Conservation (phyloP, 1,140 invertebrate genomes). For the Caenorhabditis latens region DNA sequence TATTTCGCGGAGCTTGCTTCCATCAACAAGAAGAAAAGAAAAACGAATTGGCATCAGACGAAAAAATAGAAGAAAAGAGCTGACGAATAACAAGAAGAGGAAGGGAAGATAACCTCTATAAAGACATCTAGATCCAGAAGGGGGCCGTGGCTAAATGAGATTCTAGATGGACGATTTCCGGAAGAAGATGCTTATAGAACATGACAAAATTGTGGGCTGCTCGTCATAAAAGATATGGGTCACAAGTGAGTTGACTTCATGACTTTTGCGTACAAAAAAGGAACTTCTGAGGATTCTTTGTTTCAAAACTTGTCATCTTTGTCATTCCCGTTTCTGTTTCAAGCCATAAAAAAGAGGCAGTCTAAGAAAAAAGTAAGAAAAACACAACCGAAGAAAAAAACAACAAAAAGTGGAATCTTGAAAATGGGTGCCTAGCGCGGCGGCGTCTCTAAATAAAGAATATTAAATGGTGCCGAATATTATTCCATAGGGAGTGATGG, state of each 20-base stretch:
- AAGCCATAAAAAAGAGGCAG: constrained; percentile 1
- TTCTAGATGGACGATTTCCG: constrained; percentile 50
- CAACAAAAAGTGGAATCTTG: constrained; percentile 6
- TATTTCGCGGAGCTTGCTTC: neutral
- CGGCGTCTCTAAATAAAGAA: constrained; percentile 52
- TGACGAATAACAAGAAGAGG: neutral
- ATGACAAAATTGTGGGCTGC: neutral
- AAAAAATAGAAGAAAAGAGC: neutral
- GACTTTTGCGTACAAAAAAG: neutral
- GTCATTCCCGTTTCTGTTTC: neutral
- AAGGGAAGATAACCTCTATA: constrained; percentile 4
- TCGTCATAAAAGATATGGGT: neutral
- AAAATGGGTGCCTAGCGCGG: constrained; percentile 31
- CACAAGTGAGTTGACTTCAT: neutral
- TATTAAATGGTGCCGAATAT: constrained; percentile 56
- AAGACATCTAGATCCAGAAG: constrained; percentile 14
- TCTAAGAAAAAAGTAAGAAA: neutral
- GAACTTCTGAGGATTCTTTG: constrained; percentile 3
- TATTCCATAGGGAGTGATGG: constrained; percentile 46
- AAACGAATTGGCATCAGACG: constrained; percentile 19
- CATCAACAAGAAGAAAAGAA: constrained; percentile 25
- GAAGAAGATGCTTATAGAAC: neutral
- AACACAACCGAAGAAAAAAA: neutral
- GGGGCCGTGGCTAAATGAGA: neutral
- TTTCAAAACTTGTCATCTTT: constrained; percentile 34